A percentile compares a stretch with the other conserved stretches of the same genome.
phyloP scores from a whole-genome alignment of 1,140 invertebrate genomes.

The Calosoma granatense region DNA sequence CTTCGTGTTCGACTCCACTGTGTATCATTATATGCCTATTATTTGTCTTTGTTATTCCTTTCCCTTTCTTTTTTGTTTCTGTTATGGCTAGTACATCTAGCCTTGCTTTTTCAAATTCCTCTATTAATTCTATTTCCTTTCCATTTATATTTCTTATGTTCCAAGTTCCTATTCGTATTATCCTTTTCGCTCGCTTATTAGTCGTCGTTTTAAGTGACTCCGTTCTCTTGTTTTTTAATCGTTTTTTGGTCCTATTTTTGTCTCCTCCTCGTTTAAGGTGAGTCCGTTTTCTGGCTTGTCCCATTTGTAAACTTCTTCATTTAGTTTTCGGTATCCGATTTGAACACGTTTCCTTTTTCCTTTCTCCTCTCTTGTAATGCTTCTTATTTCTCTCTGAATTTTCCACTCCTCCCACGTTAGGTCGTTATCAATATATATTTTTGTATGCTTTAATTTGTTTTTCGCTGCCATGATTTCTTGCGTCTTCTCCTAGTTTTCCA shows the following conservation, averaged over 20 bases:
- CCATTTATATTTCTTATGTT: slow-evolving; percentile 13
- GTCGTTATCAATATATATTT: slow-evolving; percentile 11
- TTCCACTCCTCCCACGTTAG: slow-evolving; percentile 9
- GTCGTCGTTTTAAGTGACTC: background rate
- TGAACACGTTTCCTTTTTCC: slow-evolving; percentile 10
- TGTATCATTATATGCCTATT: slow-evolving; percentile 3
- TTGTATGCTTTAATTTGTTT: slow-evolving; percentile 10
- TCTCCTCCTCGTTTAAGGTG: background rate
- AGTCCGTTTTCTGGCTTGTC: background rate
- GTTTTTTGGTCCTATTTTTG: background rate
- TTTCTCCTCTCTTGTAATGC: background rate
- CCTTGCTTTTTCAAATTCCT: slow-evolving; percentile 11
- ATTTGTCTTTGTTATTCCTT: background rate
- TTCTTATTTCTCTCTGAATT: slow-evolving; percentile 12
- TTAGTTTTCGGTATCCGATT: slow-evolving; percentile 12
- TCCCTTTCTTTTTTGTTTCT: slow-evolving; percentile 14
- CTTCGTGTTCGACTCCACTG: background rate
- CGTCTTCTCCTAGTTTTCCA: background rate
- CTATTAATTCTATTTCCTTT: slow-evolving; percentile 13
- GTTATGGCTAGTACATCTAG: slow-evolving; percentile 12
- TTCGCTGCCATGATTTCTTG: background rate
- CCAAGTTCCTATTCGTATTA: slow-evolving; percentile 13
- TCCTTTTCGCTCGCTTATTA: background rate
- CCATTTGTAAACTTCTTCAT: slow-evolving; percentile 8
- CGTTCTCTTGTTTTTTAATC: background rate